Evolutionary conservation across 2,113 vertebrate species (phyloP).

Genomic region (Thamnaconus septentrionalis): DNA sequence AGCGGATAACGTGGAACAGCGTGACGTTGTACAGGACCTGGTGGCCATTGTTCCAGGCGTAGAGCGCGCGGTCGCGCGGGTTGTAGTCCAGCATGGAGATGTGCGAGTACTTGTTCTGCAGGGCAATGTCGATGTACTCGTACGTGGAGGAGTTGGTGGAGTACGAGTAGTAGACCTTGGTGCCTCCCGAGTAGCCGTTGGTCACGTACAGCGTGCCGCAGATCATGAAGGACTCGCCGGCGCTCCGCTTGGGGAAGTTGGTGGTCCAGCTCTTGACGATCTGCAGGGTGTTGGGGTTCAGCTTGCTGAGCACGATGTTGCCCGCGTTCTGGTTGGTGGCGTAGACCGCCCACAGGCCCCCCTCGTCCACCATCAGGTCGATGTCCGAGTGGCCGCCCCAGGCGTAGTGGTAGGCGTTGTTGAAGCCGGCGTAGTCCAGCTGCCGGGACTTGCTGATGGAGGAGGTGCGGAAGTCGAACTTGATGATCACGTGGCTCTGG

Average conservation of each 20-base stretch:
- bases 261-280: conserved; percentile 94
- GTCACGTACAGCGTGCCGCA: conserved; percentile 97
- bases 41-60: conserved; percentile 98
- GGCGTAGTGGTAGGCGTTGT: conserved; percentile 96
- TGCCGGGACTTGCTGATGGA: conserved; percentile 91
- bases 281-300: conserved; percentile 92
- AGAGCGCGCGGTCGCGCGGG: conserved; percentile 93
- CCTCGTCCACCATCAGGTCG: conserved; percentile 97
- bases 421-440: conserved; percentile 94
- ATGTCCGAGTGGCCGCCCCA: conserved; percentile 99
- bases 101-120: conserved; percentile 97
- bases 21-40: conserved; percentile 98
- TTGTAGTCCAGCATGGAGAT: conserved; percentile 99
- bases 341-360: conserved; percentile 94
- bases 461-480: conserved; percentile 93
- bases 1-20: conserved; percentile 95
- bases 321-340: conserved; percentile 98
- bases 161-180: conserved; percentile 97
- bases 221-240: conserved; percentile 97
- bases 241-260: conserved; percentile 95
- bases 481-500: conserved; percentile 97
- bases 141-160: conserved; percentile 98
- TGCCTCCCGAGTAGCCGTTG: conserved; percentile 94
- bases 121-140: conserved; percentile 96
- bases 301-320: conserved; percentile 95